Evolutionary conservation across 2,888 invertebrate genomes (phyloP).

Genomic region (Dioctria linearis): DNA sequence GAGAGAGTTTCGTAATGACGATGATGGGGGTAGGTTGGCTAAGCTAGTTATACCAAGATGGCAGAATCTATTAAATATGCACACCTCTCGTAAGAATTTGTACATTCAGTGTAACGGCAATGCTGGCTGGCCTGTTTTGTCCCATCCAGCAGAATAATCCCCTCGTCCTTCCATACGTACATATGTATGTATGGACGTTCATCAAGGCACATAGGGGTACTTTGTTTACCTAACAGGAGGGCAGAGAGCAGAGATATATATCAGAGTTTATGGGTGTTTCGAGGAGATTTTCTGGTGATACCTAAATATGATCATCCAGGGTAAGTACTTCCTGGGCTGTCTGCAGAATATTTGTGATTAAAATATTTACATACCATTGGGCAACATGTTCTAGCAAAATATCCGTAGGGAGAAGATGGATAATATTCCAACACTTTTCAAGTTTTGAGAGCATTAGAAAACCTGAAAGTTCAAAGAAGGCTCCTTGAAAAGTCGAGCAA

Average conservation of each 20-base stretch:
- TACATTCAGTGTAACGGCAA: background rate
- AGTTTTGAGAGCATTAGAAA: constrained; percentile 30
- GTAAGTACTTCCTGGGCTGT: constrained; percentile 4
- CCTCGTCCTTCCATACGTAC: background rate
- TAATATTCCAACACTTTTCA: background rate
- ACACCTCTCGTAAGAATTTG: constrained; percentile 46
- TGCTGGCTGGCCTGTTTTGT: constrained; percentile 21
- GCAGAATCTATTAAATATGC: constrained; percentile 33
- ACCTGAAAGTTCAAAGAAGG: constrained; percentile 13
- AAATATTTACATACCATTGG: constrained; percentile 41
- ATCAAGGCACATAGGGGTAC: background rate
- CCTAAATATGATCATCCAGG: constrained; percentile 29
- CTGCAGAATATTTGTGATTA: constrained; percentile 46
- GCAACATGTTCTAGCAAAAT: constrained; percentile 19
- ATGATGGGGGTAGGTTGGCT: constrained; percentile 40
- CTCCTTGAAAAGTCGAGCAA: background rate
- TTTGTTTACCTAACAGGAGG: background rate
- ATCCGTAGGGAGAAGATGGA: background rate
- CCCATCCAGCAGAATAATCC: background rate
- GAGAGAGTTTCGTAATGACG: constrained; percentile 44
- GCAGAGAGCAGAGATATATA: constrained; percentile 10
- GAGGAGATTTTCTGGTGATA: constrained; percentile 17
- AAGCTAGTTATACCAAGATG: constrained; percentile 15
- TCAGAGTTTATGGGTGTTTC: constrained; percentile 40
- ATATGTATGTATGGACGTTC: background rate